These are phyloP conservation scores for Cotesia vestalis DNA, from an alignment of 1,140 invertebrate species.

Conservation along the genomic window DNA sequence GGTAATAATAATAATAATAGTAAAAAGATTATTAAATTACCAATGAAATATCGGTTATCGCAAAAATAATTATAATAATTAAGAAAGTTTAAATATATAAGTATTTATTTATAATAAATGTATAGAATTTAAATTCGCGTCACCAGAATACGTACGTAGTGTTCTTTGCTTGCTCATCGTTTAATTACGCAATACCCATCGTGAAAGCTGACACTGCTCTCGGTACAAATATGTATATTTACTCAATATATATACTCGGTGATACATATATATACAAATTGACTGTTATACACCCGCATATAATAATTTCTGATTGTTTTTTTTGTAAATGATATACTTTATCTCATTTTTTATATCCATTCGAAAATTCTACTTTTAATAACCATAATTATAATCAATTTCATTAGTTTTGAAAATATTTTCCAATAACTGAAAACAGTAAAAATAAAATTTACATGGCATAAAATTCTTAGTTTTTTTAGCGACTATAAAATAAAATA, in stretches of 20 bases:
- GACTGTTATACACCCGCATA: slow-evolving; percentile 9
- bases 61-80: too few relatives aligned
- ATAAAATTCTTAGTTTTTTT: neutral
- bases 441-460: neutral
- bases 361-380: too few relatives aligned
- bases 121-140: slow-evolving; percentile 49
- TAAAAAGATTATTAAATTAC: too few relatives aligned
- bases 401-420: neutral
- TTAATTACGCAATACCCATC: slow-evolving; percentile 49
- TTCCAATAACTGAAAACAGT: neutral
- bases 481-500: too few relatives aligned
- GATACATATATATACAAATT: slow-evolving; percentile 18
- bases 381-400: neutral
- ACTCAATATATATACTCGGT: neutral
- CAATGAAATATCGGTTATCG: too few relatives aligned
- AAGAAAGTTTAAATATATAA: too few relatives aligned
- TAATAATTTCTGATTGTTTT: neutral
- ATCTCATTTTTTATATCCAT: too few relatives aligned
- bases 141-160: slow-evolving; percentile 46
- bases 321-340: neutral
- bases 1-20: too few relatives aligned
- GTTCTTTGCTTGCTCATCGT: slow-evolving; percentile 37
- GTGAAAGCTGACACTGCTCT: slow-evolving; percentile 53
- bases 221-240: slow-evolving; percentile 32
- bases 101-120: neutral